phyloP scores from a whole-genome alignment of 1,140 invertebrate species.

The Neotoxoptera formosana region DNA sequence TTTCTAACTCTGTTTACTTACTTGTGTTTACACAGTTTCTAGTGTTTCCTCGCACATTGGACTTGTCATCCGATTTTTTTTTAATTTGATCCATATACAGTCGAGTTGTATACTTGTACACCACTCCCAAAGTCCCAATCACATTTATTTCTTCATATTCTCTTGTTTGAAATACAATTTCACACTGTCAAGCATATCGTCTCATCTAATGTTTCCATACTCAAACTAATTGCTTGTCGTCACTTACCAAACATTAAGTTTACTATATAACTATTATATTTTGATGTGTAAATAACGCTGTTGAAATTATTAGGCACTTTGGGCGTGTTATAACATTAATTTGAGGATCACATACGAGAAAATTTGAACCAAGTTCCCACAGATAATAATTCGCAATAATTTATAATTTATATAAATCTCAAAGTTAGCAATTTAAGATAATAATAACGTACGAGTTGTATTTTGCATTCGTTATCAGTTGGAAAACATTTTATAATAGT shows the following conservation, averaged over 20 bases:
- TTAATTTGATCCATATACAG: neutral
- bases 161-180: neutral
- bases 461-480: neutral
- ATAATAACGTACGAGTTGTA: neutral
- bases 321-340: neutral
- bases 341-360: neutral
- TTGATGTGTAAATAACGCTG: neutral
- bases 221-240: neutral
- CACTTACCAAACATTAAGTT: neutral
- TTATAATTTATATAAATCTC: neutral
- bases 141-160: neutral
- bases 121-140: neutral
- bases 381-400: neutral
- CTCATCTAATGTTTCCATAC: neutral
- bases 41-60: neutral
- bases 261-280: neutral
- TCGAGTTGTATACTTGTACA: neutral
- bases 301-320: neutral
- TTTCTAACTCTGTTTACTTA: neutral
- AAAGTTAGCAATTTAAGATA: neutral
- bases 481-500: conserved; percentile 15
- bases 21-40: neutral
- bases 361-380: neutral
- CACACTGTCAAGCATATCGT: neutral
- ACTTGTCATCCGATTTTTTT: neutral